These are phyloP conservation scores for Eubasilissa regina DNA, from an alignment of 1,140 invertebrate species.

Conservation along the genomic window DNA sequence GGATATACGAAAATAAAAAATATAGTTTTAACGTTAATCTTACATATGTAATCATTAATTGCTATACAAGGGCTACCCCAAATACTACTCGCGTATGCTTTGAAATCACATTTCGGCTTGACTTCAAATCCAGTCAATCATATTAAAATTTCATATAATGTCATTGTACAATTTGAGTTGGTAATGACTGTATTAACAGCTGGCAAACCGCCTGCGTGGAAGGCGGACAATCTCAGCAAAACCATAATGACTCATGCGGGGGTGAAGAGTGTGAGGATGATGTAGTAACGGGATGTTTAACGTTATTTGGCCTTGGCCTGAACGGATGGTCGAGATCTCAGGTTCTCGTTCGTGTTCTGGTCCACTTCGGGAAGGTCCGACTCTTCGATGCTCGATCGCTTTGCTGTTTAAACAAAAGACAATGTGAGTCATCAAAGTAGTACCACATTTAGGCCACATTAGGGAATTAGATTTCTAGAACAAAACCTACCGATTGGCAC, in stretches of 20 bases:
- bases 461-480: background rate
- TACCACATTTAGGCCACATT: background rate
- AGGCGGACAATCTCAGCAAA: background rate
- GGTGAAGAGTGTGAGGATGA: slow-evolving; percentile 51
- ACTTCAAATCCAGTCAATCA: background rate
- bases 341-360: slow-evolving; percentile 76
- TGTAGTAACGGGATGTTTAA: background rate
- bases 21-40: slow-evolving; percentile 31
- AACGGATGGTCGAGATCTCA: slow-evolving; percentile 67
- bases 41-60: slow-evolving; percentile 23
- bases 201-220: background rate
- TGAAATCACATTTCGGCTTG: slow-evolving; percentile 26
- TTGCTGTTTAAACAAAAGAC: slow-evolving; percentile 65
- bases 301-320: slow-evolving; percentile 68
- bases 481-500: slow-evolving; percentile 26
- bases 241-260: slow-evolving; percentile 6
- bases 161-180: background rate
- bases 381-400: slow-evolving; percentile 70
- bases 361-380: slow-evolving; percentile 77
- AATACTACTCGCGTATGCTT: slow-evolving; percentile 11
- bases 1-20: slow-evolving; percentile 41
- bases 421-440: background rate
- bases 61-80: background rate
- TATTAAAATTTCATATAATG: slow-evolving; percentile 29
- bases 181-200: slow-evolving; percentile 5